phyloP scores from a whole-genome alignment of 2,888 invertebrate species.

The Dermolepida albohirtum region DNA sequence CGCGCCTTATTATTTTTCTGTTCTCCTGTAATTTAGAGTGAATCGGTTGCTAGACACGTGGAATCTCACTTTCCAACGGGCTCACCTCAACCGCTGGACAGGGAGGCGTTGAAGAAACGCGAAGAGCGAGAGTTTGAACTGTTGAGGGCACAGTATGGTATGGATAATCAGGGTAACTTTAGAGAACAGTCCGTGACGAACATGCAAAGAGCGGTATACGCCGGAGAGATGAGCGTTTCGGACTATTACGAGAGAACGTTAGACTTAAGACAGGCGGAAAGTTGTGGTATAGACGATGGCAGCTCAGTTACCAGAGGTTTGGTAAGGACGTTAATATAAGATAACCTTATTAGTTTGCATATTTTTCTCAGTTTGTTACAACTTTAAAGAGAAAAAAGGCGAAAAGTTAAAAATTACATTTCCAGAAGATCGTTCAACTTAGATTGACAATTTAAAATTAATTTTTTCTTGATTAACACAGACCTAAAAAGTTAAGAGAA shows the following conservation, averaged over 20 bases:
- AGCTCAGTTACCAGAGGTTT: conserved; percentile 83
- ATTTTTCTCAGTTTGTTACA: no score
- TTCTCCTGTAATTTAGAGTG: conserved; percentile 55
- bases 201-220: conserved; percentile 85
- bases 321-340: conserved; percentile 52
- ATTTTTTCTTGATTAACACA: no score
- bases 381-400: no score
- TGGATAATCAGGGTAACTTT: conserved; percentile 89
- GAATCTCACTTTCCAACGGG: conserved; percentile 82
- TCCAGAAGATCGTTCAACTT: no score
- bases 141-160: conserved; percentile 85
- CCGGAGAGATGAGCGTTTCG: conserved; percentile 86
- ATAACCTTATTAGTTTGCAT: conserved; percentile 3
- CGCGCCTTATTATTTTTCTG: no score
- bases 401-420: no score
- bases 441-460: no score
- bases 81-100: conserved; percentile 66
- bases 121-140: conserved; percentile 86
- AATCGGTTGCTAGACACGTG: conserved; percentile 84
- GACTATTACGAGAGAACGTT: conserved; percentile 87
- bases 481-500: no score
- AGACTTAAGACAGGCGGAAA: conserved; percentile 80
- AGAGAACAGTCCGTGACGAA: conserved; percentile 82
- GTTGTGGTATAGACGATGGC: conserved; percentile 84
- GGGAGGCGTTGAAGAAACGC: conserved; percentile 77